These are phyloP conservation scores for Bombus breviceps DNA, from an alignment of 1,140 invertebrate genomes.

Conservation along the genomic window DNA sequence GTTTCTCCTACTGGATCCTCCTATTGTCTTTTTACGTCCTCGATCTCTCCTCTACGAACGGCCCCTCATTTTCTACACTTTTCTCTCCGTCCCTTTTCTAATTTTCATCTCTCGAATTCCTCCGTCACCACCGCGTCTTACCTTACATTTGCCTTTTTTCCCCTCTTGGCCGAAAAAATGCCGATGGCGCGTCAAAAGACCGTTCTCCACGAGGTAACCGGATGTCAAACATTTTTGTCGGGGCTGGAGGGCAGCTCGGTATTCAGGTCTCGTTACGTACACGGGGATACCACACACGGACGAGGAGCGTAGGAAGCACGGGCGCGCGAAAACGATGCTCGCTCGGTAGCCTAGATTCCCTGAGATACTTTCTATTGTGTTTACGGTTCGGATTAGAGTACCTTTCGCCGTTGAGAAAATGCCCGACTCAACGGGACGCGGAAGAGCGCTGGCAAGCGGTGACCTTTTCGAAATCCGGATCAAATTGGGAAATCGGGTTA, in stretches of 20 bases:
- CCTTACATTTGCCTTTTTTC: neutral
- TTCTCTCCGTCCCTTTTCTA: neutral
- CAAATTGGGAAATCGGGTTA: conserved; percentile 38
- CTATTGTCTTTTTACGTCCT: neutral
- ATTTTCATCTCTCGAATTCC: neutral
- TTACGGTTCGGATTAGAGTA: conserved; percentile 75
- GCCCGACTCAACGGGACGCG: neutral
- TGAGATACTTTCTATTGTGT: conserved; percentile 78
- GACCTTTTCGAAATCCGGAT: conserved; percentile 42
- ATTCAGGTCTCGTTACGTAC: conserved; percentile 70
- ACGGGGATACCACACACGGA: neutral
- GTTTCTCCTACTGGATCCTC: too few species aligned
- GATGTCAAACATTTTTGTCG: conserved; percentile 46
- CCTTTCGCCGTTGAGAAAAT: conserved; percentile 68
- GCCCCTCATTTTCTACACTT: neutral
- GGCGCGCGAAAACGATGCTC: conserved; percentile 35
- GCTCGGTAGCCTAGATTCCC: conserved; percentile 74
- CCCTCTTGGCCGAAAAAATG: conserved; percentile 9
- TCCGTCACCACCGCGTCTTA: neutral
- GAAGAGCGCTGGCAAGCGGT: neutral
- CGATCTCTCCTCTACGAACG: neutral
- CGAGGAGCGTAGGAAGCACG: neutral
- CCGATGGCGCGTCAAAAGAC: conserved; percentile 26
- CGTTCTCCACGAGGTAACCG: conserved; percentile 30
- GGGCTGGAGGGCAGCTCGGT: conserved; percentile 46